Evolutionary conservation across 2,888 invertebrate genomes (phyloP).

Genomic region (Erynnis tages): DNA sequence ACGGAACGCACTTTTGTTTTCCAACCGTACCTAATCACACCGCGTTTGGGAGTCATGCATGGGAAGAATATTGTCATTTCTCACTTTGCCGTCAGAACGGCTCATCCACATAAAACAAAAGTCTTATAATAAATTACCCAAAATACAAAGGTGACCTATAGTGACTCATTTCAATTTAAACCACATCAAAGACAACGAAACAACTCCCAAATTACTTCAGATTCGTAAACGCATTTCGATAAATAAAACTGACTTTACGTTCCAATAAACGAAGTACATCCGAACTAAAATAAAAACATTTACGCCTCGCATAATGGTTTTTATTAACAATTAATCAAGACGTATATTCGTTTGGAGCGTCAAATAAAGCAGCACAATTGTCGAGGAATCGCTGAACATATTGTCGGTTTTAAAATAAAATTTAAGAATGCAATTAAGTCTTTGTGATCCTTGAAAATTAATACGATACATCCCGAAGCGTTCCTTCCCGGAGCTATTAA

Average conservation of each 20-base stretch:
- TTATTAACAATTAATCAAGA: conserved; percentile 65
- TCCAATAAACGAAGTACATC: conserved; percentile 48
- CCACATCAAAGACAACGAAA: conserved; percentile 30
- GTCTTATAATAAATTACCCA: background rate
- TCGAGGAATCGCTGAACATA: conserved; percentile 51
- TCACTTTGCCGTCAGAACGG: no score
- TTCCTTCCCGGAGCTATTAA: conserved; percentile 61
- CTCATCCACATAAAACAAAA: no score
- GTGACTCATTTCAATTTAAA: conserved; percentile 15
- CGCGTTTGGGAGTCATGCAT: no score
- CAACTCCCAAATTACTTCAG: conserved; percentile 35
- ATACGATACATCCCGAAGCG: conserved; percentile 57
- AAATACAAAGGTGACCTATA: background rate
- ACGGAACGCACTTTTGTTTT: conserved; percentile 4
- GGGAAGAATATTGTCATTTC: no score
- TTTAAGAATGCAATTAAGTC: conserved; percentile 70
- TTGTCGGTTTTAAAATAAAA: conserved; percentile 73
- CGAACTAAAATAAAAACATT: conserved; percentile 18
- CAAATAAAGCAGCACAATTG: conserved; percentile 49
- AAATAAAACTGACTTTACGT: conserved; percentile 65
- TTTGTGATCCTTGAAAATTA: conserved; percentile 68
- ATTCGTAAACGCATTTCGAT: conserved; percentile 54
- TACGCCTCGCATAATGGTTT: conserved; percentile 54
- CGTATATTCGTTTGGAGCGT: conserved; percentile 48
- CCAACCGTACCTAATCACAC: no score